Evolutionary conservation across 2,888 invertebrate species (phyloP), one percentile per base, ranked within the genome.

Genomic region (Herminia tarsipennalis): DNA sequence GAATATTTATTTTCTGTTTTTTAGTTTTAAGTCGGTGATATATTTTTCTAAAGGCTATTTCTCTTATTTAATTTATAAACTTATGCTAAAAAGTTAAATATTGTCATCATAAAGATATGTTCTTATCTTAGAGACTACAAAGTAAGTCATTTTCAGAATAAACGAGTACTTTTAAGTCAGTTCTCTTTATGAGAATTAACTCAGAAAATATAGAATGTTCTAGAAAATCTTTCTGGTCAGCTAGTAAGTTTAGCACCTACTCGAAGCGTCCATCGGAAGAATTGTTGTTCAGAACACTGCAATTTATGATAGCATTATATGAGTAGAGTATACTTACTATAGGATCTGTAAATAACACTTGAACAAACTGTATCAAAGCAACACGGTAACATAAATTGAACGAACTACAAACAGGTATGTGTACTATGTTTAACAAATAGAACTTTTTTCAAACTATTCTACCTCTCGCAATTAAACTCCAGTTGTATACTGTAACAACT

Each of bases 71-170:
- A n/a, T n/a, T n/a, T n/a, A n/a, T n/a, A n/a, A n/a, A n/a, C n/a
- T n/a, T n/a, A n/a, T n/a, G n/a, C n/a, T n/a, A n/a, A n/a, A 10
- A 13, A 10, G 24, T 24, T 36, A 41, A 36, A 42, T 38, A 39
- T 41, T 49, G 49, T 18, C 22, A 17, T 32, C 25, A 12, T 13
- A 25, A 13, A 18, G 34, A 25, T 43, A 37, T 56, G 38, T 32
- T 30, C 27, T 29, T 21, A 41, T 49, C 56, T 33, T 12, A 9
- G 13, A 41, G 27, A 42, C 35, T 48, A 43, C 27, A 57, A 61
- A 57, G 45, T 51, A 45, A 39, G 45, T 51, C 24, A 45, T 34
- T 57, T 39, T 9, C 38, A 29, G 38, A 24, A 41, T 37, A 61
- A 50, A 61, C 57, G 57, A 41, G 30, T 40, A 43, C 30, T 24